Base-by-base conservation (phyloP, 2,888 invertebrate species). In the Spodoptera exigua region DNA sequence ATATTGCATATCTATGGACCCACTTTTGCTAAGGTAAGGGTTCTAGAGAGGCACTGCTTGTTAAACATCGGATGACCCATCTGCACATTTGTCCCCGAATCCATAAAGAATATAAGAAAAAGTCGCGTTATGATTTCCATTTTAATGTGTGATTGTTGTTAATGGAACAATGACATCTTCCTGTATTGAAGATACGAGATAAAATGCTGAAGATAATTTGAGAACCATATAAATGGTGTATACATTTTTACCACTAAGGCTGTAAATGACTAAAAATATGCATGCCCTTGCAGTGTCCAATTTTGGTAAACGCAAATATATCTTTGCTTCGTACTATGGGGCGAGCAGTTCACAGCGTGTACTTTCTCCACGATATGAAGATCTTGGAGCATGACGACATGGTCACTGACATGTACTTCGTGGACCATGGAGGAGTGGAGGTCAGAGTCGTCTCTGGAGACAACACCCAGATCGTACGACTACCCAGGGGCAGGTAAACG, bases 1-100 rank as follows among this genome's bases (percentile, higher is more conserved):
- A 91, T 91, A 18, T 62, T 91, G 9, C 85, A 91, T 36, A 88
- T 92, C 3, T 92, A 91, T 49, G 92, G 92, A 53, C 77, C 86
- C 0, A 90, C 90, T 0, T 92, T 92, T 61, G 79, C 85, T 32
- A 86, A 87, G 83, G 92, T 91, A 40, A 27, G 9, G 5, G 0
- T 9, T 27, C 7, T 27, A 9, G 9, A 9, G 7, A 27, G n/a
- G n/a, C n/a, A n/a, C n/a, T n/a, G n/a, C n/a, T n/a, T n/a, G n/a
- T n/a, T n/a, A n/a, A n/a, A n/a, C n/a, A n/a, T n/a, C n/a, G n/a
- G n/a, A n/a, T n/a, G n/a, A n/a, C n/a, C n/a, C n/a, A n/a, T n/a
- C n/a, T n/a, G n/a, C n/a, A n/a, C n/a, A n/a, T n/a, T n/a, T n/a
- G n/a, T n/a, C n/a, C n/a, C n/a, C n/a, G n/a, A n/a, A n/a, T n/a